These are phyloP conservation scores for Chironomus tentans DNA, from an alignment of 2,888 invertebrate species.

Conservation along the genomic window DNA sequence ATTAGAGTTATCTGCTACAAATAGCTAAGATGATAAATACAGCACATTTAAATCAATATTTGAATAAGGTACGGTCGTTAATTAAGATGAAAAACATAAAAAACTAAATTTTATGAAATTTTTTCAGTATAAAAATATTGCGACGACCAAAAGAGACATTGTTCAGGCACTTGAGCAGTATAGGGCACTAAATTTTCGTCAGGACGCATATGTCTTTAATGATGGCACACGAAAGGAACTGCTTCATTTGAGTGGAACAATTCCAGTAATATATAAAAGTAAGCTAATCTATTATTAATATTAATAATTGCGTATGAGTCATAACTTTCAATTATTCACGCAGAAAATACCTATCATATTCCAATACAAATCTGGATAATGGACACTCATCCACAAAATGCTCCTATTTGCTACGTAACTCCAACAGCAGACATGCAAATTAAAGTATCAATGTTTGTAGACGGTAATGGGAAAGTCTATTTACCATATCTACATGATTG, in stretches of 20 bases:
- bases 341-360: slow-evolving; percentile 81
- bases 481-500: slow-evolving; percentile 95
- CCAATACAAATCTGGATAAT: slow-evolving; percentile 93
- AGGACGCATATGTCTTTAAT: slow-evolving; percentile 71
- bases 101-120: background rate
- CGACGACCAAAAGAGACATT: slow-evolving; percentile 58
- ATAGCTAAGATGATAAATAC: no score
- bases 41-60: background rate
- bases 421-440: slow-evolving; percentile 94
- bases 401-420: slow-evolving; percentile 89
- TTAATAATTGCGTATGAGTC: background rate
- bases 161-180: slow-evolving; percentile 54
- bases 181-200: slow-evolving; percentile 52
- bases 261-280: slow-evolving; percentile 86
- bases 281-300: slow-evolving; percentile 30
- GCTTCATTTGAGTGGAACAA: slow-evolving; percentile 79
- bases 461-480: slow-evolving; percentile 91
- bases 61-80: background rate
- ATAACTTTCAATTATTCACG: background rate
- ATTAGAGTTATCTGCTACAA: no score
- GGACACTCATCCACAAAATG: slow-evolving; percentile 95
- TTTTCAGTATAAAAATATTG: slow-evolving; percentile 61
- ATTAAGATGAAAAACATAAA: background rate
- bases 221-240: slow-evolving; percentile 76
- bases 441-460: slow-evolving; percentile 88